A percentile compares a stretch with the other conserved stretches of the same genome.
Evolutionary conservation across 2,797 vertebrate genomes (phyloP).

Genomic region (Sparus aurata): DNA sequence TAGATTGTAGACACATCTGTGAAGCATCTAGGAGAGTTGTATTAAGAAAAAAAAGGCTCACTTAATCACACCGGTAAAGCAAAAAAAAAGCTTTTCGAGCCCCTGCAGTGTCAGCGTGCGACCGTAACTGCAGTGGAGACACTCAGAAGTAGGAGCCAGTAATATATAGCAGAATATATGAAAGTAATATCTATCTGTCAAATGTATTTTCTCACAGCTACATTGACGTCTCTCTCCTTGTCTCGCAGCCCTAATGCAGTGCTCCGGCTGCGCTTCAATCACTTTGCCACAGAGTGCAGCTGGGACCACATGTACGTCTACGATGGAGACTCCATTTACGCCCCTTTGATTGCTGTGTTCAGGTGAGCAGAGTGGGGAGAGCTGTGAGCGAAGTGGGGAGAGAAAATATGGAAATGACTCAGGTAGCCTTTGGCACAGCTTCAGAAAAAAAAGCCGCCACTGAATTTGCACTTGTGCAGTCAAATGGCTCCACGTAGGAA

Average conservation of each 20-base stretch:
- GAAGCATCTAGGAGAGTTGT: neutral
- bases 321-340: conserved; percentile 96
- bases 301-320: conserved; percentile 98
- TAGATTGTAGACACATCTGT: neutral
- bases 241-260: conserved; percentile 91
- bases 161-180: no score
- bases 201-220: conserved; percentile 3
- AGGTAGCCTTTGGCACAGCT: conserved; percentile 41
- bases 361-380: conserved; percentile 84
- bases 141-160: neutral
- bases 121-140: neutral
- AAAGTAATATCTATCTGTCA: conserved; percentile 23
- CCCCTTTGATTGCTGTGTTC: conserved; percentile 94
- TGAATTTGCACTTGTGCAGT: conserved; percentile 29
- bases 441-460: conserved; percentile 35
- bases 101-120: conserved; percentile 8
- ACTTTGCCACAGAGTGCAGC: conserved; percentile 97
- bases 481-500: conserved; percentile 30
- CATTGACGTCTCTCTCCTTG: conserved; percentile 38
- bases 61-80: neutral
- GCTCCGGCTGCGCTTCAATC: conserved; percentile 93
- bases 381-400: neutral
- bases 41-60: neutral
- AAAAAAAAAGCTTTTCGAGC: neutral
- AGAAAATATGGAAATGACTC: conserved; percentile 43